Evolutionary conservation across 2,888 invertebrate species (phyloP).

Genomic region (Petrolisthes manimaculis): DNA sequence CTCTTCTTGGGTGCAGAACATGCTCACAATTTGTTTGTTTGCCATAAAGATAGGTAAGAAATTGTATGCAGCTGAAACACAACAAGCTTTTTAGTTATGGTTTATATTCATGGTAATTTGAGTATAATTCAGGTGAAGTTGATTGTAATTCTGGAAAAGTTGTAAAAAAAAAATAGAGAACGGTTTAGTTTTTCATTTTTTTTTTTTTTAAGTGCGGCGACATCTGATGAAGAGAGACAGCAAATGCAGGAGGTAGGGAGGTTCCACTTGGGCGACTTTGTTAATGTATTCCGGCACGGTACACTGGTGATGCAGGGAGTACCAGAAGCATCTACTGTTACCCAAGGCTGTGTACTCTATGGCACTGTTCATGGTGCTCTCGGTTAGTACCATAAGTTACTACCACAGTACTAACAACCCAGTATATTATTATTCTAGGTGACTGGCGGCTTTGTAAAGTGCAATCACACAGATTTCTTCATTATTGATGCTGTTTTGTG

Average conservation of each 20-base stretch:
- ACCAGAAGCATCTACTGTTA: conserved; percentile 85
- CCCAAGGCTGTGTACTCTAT: conserved; percentile 88
- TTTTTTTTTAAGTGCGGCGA: conserved; percentile 82
- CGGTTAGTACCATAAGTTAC: conserved; percentile 73
- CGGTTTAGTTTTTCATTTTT: background rate
- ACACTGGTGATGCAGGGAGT: conserved; percentile 94
- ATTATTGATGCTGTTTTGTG: no score
- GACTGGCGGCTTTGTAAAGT: no score
- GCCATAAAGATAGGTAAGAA: conserved; percentile 91
- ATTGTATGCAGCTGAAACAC: background rate
- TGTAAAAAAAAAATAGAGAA: background rate
- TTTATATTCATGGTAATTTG: background rate
- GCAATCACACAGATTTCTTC: no score
- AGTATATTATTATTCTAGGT: no score
- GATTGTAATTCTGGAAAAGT: background rate
- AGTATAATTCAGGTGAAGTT: background rate
- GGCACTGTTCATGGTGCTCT: conserved; percentile 82
- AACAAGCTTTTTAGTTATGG: background rate
- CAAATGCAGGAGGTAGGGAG: conserved; percentile 94
- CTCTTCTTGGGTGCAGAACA: conserved; percentile 97
- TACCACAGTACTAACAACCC: no score
- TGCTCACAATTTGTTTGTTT: conserved; percentile 93
- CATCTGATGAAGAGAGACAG: conserved; percentile 95
- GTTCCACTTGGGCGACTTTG: conserved; percentile 96
- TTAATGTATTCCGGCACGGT: conserved; percentile 95